Evolutionary conservation across 2,888 invertebrate species (phyloP), one percentile per base, ranked within the genome.

Genomic region (Parthenolecanium corni): DNA sequence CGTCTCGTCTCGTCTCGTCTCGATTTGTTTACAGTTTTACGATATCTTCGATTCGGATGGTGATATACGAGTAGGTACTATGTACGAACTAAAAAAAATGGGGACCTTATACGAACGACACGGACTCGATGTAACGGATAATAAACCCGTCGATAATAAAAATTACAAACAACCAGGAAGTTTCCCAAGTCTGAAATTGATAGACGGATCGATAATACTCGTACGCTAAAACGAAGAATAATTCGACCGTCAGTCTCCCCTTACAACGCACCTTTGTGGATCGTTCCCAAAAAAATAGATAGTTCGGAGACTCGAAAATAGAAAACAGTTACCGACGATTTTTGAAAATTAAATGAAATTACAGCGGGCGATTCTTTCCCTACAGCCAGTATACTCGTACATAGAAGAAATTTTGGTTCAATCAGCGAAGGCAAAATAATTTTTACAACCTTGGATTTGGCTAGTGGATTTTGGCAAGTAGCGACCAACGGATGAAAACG

Each of bases 141-240:
- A 47, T 18, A 16, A 16, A 47, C 47, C 47, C n/a, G 47, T 47
- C n/a, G 14, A 12, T 18, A 14, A 9, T 14, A 47, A 47, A 47
- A 18, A 11, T 14, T 63, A 54, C 77, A 75, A 64, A 76, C 76
- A 44, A 31, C 63, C 63, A 12, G 20, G 12, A 3, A 14, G 21
- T 18, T 42, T 42, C 3, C n/a, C n/a, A 44, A 63, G 16, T 3
- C 52, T 0, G 63, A 63, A 36, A 54, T 63, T 5, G 24, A 54
- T 1, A 54, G 6, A 46, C 54, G 53, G 21, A 21, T 63, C 6
- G 12, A 63, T 6, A 5, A 54, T 14, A 5, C 44, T n/a, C n/a
- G n/a, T n/a, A n/a, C n/a, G 0, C 24, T 38, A 14, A 21, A 53
- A 12, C 23, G 52, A 9, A 31, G 40, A 6, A 44, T 62, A 9